A percentile compares a stretch with the other conserved stretches of the same genome.
phyloP scores from a whole-genome alignment of 92 coral and sea anemone genomes.

The Zoanthus solanderi region DNA sequence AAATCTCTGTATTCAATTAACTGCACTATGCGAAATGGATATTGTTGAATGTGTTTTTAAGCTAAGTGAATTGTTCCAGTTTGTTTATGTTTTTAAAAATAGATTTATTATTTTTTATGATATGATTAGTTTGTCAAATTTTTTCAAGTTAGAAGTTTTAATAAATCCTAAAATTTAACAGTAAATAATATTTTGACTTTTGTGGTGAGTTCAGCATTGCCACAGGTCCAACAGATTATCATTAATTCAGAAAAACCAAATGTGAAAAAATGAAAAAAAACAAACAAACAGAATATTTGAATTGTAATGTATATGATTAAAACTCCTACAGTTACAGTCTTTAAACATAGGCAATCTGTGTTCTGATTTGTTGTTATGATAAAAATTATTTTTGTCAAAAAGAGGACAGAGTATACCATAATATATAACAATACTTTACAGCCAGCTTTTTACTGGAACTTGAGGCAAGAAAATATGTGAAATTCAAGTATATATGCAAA shows the following conservation, averaged over 20 bases:
- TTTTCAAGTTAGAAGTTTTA: neutral
- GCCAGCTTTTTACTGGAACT: too few relatives aligned
- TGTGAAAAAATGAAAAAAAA: neutral
- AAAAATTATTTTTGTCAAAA: conserved; percentile 2
- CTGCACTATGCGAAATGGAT: neutral
- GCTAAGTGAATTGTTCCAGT: neutral
- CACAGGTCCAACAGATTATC: neutral
- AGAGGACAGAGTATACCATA: neutral
- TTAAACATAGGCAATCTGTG: conserved; percentile 26
- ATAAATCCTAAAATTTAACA: neutral
- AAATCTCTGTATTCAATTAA: neutral
- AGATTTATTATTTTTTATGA: neutral
- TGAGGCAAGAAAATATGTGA: too few relatives aligned
- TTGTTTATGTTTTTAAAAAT: neutral
- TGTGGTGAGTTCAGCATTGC: neutral
- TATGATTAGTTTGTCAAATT: neutral
- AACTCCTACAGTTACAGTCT: conserved; percentile 23
- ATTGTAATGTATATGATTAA: neutral
- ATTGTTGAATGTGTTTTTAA: neutral
- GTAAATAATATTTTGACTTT: neutral
- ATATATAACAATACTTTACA: neutral
- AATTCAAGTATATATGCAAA: neutral
- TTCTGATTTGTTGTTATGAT: conserved; percentile 1
- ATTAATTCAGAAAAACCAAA: neutral
- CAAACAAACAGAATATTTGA: neutral